Evolutionary conservation across 2,113 vertebrate species (phyloP), one percentile per base, ranked within the genome.

Genomic region (Pedetes capensis): DNA sequence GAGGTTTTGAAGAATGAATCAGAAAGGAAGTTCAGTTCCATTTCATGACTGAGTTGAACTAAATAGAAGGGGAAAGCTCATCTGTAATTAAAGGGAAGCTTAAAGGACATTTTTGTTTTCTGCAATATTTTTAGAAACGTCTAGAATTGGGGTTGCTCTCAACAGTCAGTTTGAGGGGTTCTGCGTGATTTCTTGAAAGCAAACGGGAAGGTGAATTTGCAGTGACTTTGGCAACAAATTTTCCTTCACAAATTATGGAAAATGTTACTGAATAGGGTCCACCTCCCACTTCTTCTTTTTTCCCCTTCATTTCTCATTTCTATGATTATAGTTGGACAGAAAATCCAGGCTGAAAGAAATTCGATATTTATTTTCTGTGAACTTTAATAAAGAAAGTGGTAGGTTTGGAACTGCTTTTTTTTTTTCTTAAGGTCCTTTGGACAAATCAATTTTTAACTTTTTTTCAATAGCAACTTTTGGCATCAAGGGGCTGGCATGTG

Each of bases 351-450:
- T 97, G 97, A 98, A 96, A 97, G 97, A 98, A 97, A 98, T 55
- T 87, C 91, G 96, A 81, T 98, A 97, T 98, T 98, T 98, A 95
- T 98, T 98, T 98, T 97, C 97, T 97, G 94, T 97, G 97, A 98
- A 98, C 96, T 98, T 98, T 98, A 98, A 95, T 97, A 97, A 96
- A 93, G 95, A 95, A 97, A 96, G 97, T 97, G 95, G 95, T 95
- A 92, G 92, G 55, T 82, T 95, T 63, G 80, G 42, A 16, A 7
- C 5, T 42, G 71, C 92, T 89, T 78, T 88, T 64, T 63, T 91
- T 78, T 71, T 55, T 27, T 59, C 49, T n/a, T 3, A 75, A 94
- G 86, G 92, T 44, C 49, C 64, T 94, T 96, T 95, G 94, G 95
- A 95, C 85, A 95, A 96, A 91, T 86, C 91, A 7, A 76, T 79